These are phyloP conservation scores for Otolemur crassicaudatus DNA, from an alignment of 2,797 vertebrate species.

Conservation along the genomic window DNA sequence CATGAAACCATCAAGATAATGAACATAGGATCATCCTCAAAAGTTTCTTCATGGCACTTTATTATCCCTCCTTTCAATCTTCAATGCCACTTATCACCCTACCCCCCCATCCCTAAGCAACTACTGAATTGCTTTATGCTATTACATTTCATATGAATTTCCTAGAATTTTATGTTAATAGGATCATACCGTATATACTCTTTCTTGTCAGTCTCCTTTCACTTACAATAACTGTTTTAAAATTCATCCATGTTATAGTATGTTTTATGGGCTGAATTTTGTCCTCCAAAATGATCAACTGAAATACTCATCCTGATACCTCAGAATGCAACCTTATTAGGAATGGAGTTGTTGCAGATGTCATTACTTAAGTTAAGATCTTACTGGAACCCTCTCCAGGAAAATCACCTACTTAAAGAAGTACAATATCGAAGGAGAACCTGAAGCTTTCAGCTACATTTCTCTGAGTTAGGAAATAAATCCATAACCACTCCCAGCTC, in stretches of 20 bases:
- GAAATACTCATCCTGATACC: background rate
- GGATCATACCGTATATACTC: background rate
- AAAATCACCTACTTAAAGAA: background rate
- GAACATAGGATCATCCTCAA: background rate
- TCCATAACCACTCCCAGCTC: background rate
- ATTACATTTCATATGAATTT: background rate
- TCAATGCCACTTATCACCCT: background rate
- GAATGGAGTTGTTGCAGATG: background rate
- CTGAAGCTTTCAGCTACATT: background rate
- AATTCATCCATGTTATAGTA: background rate
- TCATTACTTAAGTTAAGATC: background rate
- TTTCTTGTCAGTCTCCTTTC: constrained; percentile 5
- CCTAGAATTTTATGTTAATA: background rate
- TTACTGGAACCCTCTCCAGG: background rate
- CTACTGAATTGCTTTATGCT: background rate
- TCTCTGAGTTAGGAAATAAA: background rate
- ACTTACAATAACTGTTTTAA: background rate
- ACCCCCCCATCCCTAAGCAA: background rate
- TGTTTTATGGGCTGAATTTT: background rate
- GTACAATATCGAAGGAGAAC: background rate
- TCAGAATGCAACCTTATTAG: constrained; percentile 14
- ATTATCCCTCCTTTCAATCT: background rate
- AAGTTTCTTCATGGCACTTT: background rate
- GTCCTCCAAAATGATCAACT: background rate
- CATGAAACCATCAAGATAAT: background rate